Percentiles rank a stretch among this genome's conserved stretches.
These are phyloP conservation scores for Desmodus rotundus DNA, from an alignment of 2,113 vertebrate genomes.

Conservation along the genomic window DNA sequence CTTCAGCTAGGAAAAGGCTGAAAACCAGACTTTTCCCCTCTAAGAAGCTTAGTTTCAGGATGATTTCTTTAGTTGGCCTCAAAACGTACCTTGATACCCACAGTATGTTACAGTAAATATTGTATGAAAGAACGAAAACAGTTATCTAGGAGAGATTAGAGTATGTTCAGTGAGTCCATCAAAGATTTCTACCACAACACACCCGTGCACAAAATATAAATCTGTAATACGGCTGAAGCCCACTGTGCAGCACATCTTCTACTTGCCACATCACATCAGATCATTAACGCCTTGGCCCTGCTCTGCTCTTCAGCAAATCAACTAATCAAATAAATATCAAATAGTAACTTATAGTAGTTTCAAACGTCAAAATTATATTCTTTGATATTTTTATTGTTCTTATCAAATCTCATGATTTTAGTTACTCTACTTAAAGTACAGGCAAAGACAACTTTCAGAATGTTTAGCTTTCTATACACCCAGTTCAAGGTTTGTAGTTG, in stretches of 20 bases:
- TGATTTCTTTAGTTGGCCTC: background rate
- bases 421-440: background rate
- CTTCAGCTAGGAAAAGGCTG: background rate
- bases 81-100: background rate
- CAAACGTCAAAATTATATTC: background rate
- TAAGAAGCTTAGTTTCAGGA: conserved; percentile 7
- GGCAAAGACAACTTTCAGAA: background rate
- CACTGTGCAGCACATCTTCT: background rate
- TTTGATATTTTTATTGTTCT: background rate
- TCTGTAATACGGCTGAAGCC: background rate
- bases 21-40: background rate
- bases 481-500: background rate
- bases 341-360: background rate
- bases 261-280: background rate
- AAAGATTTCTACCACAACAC: background rate
- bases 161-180: background rate
- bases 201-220: background rate
- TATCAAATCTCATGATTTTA: background rate
- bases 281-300: background rate
- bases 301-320: background rate
- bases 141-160: background rate
- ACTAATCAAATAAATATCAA: background rate
- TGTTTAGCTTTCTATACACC: background rate
- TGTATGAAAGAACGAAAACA: background rate
- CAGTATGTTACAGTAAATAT: background rate